A percentile compares a stretch with the other conserved stretches of the same genome.
These are phyloP conservation scores for Vultur gryphus DNA, from an alignment of 2,797 vertebrate species.

Conservation along the genomic window DNA sequence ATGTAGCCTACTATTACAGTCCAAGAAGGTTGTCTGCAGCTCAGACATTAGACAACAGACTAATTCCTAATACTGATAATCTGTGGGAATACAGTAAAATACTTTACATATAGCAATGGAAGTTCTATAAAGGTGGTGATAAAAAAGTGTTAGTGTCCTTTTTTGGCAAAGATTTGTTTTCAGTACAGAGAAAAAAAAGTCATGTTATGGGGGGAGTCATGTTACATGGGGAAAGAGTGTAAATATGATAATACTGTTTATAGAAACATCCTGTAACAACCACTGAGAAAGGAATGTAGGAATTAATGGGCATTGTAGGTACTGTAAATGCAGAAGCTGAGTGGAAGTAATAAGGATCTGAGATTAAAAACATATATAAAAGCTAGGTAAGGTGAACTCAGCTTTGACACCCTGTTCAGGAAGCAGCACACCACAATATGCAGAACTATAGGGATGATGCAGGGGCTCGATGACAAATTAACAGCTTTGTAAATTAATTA, in stretches of 20 bases:
- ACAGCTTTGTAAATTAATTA: not conserved
- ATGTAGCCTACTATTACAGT: not conserved
- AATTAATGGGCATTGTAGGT: not conserved
- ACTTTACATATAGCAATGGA: not conserved
- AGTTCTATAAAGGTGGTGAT: not conserved
- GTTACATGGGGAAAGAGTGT: not conserved
- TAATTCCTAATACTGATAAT: not conserved
- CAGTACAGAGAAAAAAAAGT: not conserved
- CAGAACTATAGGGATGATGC: not conserved
- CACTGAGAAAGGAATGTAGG: not conserved
- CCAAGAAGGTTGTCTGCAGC: not conserved
- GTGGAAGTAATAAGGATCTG: not conserved
- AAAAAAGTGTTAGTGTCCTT: not conserved
- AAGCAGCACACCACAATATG: not conserved
- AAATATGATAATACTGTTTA: not conserved
- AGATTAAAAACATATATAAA: not conserved
- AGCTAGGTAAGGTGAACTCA: not conserved
- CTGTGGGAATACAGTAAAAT: not conserved
- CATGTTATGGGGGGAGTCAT: too few relatives aligned
- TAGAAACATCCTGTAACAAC: not conserved
- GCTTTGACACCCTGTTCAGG: not conserved
- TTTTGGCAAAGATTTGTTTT: not conserved
- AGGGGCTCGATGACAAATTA: not conserved
- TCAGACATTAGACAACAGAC: not conserved
- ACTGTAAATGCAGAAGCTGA: not conserved